Base-by-base conservation (phyloP, 2,113 vertebrate species). In the Cochlearius cochlearius region DNA sequence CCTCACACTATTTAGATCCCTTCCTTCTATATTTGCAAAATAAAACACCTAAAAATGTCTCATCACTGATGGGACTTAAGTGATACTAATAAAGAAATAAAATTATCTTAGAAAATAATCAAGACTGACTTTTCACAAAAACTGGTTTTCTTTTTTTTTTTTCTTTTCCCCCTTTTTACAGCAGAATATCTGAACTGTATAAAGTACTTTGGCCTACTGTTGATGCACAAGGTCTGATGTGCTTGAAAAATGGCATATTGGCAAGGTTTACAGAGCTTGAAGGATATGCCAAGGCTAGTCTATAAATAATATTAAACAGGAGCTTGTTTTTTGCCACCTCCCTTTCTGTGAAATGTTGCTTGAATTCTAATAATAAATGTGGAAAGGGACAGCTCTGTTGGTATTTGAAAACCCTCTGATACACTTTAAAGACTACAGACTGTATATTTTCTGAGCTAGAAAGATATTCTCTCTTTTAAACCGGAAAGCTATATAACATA, bases 221-320 rank as follows among this genome's bases (percentile, higher is more conserved):
- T 94, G 45, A 88, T 90, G 63, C 30, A 60, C n/a, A 83, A 82
- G 50, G 15, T 96, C 52, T 95, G 50, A 75, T 74, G 21, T 94
- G 50, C 88, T 60, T 95, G 76, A 93, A 49, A 96, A 80, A 56
- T 85, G 55, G 67, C 38, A 93, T 93, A 73, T 11, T 80, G 90
- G 66, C 77, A 95, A 92, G 80, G 72, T 95, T 95, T 96, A 86
- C 34, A 88, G 26, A 94, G 56, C 71, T 84, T 96, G 82, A 97
- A 97, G 75, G 77, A 86, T 97, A 97, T 91, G 58, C n/a, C 91
- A 96, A 95, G 72, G 64, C 45, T 90, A 73, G 68, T 86, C 67
- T 95, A 91, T 96, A 97, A 97, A 96, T 96, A 97, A 96, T 73
- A 80, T 62, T 89, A 92, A 97, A 72, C 59, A 90, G 68, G 39